Conservation (phyloP, 2,113 vertebrate genomes). For the Noturus placidus region DNA sequence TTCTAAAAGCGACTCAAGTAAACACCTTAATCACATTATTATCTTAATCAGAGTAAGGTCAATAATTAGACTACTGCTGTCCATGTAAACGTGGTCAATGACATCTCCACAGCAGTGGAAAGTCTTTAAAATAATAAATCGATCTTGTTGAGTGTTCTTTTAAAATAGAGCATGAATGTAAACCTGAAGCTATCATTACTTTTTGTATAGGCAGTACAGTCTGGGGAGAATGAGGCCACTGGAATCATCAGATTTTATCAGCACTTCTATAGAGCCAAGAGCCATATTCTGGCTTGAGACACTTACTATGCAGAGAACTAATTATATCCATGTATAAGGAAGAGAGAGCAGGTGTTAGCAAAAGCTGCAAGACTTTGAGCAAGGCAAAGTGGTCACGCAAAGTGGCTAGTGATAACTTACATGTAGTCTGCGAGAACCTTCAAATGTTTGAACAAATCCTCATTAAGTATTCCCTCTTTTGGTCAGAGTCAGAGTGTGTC, state of each 20-base stretch:
- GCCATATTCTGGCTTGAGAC: constrained; percentile 63
- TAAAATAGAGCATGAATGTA: neutral
- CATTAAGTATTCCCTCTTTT: neutral
- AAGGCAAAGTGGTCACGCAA: constrained; percentile 4
- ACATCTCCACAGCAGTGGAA: neutral
- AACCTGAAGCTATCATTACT: neutral
- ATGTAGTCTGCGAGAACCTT: neutral
- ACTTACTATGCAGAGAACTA: constrained; percentile 62
- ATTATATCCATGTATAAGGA: constrained; percentile 61
- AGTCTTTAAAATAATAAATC: neutral
- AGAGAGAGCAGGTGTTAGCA: constrained; percentile 45
- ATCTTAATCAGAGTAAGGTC: no score
- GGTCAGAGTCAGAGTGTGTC: neutral
- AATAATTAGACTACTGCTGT: no score
- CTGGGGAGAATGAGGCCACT: constrained; percentile 35
- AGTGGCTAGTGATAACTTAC: neutral
- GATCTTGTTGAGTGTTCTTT: neutral
- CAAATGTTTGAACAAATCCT: neutral
- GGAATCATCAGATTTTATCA: constrained; percentile 55
- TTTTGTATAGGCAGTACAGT: neutral
- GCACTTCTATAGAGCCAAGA: constrained; percentile 56
- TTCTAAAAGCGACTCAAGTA: no score
- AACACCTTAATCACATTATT: no score
- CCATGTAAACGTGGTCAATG: no score
- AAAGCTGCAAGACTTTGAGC: constrained; percentile 21